These are phyloP conservation scores for Mesocentrotus franciscanus DNA, from an alignment of 53 echinoderm and acorn worm genomes.

Conservation along the genomic window DNA sequence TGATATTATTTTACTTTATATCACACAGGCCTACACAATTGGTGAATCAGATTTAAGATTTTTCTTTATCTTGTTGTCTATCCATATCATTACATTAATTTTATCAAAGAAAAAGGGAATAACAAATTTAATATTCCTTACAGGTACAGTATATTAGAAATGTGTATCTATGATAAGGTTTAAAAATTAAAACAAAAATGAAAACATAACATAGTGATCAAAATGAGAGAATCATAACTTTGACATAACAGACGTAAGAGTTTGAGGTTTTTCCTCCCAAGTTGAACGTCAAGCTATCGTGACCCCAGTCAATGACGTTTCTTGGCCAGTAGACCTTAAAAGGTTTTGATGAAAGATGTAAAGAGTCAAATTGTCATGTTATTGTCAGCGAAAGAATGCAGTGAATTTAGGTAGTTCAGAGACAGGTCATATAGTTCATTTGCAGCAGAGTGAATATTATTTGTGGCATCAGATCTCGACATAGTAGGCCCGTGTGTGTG, in stretches of 20 bases:
- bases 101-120: neutral
- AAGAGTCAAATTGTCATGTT: conserved; percentile 1
- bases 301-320: conserved; percentile 22
- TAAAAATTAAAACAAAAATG: neutral
- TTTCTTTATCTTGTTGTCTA: too few relatives aligned
- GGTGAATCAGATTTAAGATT: too few relatives aligned
- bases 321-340: conserved; percentile 33
- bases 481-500: neutral
- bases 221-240: neutral
- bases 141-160: too few relatives aligned
- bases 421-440: neutral
- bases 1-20: too few relatives aligned
- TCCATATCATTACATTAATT: too few relatives aligned
- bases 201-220: neutral
- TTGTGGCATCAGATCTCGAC: neutral
- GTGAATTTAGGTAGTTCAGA: neutral
- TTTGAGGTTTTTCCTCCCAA: neutral
- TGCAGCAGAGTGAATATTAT: neutral
- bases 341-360: conserved; percentile 18
- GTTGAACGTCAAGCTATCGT: neutral
- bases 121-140: too few relatives aligned
- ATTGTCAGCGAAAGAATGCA: conserved; percentile 16
- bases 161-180: neutral
- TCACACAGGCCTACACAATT: too few relatives aligned
- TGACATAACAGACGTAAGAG: neutral